Conservation (phyloP, 2,113 vertebrate genomes). For the Calypte anna region DNA sequence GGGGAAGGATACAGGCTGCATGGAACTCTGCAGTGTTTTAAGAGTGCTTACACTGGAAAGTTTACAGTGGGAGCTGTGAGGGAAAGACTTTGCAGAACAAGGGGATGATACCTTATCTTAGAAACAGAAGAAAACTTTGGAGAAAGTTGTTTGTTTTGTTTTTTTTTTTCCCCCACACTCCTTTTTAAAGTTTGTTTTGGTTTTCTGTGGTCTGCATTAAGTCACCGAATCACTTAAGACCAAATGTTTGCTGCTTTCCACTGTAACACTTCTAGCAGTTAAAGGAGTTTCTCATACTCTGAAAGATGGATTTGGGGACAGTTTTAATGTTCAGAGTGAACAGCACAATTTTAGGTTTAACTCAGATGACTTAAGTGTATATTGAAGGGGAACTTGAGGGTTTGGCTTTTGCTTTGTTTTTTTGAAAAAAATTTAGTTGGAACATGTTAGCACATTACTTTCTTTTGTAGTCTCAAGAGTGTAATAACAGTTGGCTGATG, state of each 20-base stretch:
- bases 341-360: not conserved
- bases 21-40: not conserved
- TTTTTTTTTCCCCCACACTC: too few species aligned
- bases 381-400: not conserved
- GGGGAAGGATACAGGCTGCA: too few species aligned
- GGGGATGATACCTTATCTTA: fast-evolving
- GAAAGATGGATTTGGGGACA: not conserved
- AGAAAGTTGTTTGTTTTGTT: too few species aligned
- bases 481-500: not conserved
- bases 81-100: not conserved
- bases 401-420: not conserved
- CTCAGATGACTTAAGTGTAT: not conserved
- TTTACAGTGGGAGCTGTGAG: fast-evolving
- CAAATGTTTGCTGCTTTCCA: not conserved
- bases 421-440: not conserved
- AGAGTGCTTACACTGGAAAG: not conserved
- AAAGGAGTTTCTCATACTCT: not conserved
- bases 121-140: not conserved
- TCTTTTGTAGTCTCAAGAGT: not conserved
- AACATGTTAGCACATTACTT: not conserved
- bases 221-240: not conserved
- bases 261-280: not conserved
- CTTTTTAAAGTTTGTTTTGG: not conserved
- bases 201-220: not conserved
- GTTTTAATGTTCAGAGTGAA: not conserved